Conservation (phyloP, 2,113 vertebrate species). For the Tachysurus vachellii region DNA sequence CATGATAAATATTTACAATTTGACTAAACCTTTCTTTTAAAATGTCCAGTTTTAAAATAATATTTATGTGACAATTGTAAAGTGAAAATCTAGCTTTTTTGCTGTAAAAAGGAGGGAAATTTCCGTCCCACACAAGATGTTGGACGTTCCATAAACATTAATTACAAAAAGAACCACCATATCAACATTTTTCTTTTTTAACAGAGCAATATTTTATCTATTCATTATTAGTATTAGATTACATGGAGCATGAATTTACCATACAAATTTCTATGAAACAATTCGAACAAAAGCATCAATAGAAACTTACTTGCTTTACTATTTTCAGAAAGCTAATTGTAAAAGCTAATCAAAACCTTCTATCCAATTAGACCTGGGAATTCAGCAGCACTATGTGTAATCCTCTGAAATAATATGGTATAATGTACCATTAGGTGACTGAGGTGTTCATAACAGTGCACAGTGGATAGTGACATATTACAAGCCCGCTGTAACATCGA, state of each 20-base stretch:
- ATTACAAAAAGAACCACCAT: background rate
- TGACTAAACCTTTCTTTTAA: background rate
- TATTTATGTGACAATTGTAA: background rate
- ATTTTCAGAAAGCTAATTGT: background rate
- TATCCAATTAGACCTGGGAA: background rate
- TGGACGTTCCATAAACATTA: background rate
- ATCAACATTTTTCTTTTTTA: background rate
- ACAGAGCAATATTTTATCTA: background rate
- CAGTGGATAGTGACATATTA: constrained; percentile 27
- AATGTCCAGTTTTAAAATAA: background rate
- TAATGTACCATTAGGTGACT: background rate
- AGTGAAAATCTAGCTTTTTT: background rate
- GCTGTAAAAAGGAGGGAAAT: background rate
- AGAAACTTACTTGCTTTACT: background rate
- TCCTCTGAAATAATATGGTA: background rate
- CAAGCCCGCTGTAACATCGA: constrained; percentile 15
- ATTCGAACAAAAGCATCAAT: background rate
- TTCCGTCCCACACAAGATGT: background rate
- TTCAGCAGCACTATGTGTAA: background rate
- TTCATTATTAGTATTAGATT: background rate
- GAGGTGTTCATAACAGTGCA: background rate
- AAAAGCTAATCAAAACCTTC: background rate
- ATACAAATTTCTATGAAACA: background rate
- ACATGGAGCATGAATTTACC: background rate
- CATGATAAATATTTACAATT: background rate